phyloP scores from a whole-genome alignment of 2,113 vertebrate genomes.

The Sphaerodactylus townsendi region DNA sequence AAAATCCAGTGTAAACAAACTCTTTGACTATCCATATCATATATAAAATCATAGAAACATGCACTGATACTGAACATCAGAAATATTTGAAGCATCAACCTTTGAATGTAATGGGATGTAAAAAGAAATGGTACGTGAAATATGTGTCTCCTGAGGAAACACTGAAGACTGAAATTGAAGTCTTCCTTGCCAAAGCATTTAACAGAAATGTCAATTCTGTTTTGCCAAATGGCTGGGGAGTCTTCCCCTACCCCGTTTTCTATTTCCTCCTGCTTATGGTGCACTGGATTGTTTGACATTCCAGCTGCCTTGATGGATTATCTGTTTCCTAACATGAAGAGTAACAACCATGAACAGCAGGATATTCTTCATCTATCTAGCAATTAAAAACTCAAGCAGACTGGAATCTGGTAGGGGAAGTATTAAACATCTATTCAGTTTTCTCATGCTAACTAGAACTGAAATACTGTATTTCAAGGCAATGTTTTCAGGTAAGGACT shows the following conservation, averaged over 20 bases:
- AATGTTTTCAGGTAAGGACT: background rate
- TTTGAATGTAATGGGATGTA: background rate
- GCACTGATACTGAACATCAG: background rate
- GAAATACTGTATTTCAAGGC: background rate
- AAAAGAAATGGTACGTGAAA: background rate
- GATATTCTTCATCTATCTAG: background rate
- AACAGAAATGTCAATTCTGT: slow-evolving; percentile 1
- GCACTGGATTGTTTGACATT: background rate
- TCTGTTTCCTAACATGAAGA: background rate
- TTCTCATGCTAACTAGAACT: background rate
- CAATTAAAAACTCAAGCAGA: background rate
- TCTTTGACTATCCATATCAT: background rate
- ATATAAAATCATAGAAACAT: background rate
- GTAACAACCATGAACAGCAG: background rate
- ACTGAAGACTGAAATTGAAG: background rate
- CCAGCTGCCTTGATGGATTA: background rate
- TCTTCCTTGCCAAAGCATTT: slow-evolving; percentile 9
- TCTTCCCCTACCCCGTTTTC: background rate
- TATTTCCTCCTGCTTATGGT: background rate
- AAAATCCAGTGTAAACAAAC: background rate
- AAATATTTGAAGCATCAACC: background rate
- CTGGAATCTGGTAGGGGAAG: background rate
- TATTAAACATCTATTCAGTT: background rate
- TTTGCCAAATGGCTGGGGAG: background rate
- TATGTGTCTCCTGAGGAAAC: background rate